Evolutionary conservation across 2,888 invertebrate genomes (phyloP).

Genomic region (Amphipoea oculea): DNA sequence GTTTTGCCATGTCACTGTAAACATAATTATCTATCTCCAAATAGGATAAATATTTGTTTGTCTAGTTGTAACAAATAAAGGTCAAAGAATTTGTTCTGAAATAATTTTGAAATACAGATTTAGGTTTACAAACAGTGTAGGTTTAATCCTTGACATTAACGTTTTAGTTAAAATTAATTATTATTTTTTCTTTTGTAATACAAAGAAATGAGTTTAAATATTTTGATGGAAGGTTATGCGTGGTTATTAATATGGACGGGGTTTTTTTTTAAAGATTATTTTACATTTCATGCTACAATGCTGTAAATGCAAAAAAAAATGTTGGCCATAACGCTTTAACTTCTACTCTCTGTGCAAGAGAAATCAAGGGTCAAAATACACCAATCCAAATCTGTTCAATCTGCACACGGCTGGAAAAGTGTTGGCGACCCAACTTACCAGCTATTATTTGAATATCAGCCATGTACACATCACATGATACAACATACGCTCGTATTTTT

Average conservation of each 20-base stretch:
- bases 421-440: slow-evolving; percentile 57
- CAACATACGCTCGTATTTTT: slow-evolving; percentile 6
- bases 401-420: slow-evolving; percentile 24
- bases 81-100: slow-evolving; percentile 23
- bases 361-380: not conserved
- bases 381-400: not conserved
- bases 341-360: not conserved
- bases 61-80: slow-evolving; percentile 24
- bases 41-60: slow-evolving; percentile 19
- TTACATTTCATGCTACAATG: not conserved
- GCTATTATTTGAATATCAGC: slow-evolving; percentile 30
- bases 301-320: not conserved
- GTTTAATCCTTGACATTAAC: slow-evolving; percentile 40
- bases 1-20: slow-evolving; percentile 2
- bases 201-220: slow-evolving; percentile 2
- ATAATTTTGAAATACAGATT: slow-evolving; percentile 13
- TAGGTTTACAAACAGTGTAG: slow-evolving; percentile 21
- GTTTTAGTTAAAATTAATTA: slow-evolving; percentile 20
- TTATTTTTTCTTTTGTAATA: not conserved
- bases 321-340: not conserved
- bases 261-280: not conserved
- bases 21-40: slow-evolving; percentile 4
- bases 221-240: not conserved
- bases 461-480: slow-evolving; percentile 26
- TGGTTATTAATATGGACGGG: not conserved